Evolutionary conservation across 2,113 vertebrate species (phyloP).

Genomic region (Antennarius striatus): DNA sequence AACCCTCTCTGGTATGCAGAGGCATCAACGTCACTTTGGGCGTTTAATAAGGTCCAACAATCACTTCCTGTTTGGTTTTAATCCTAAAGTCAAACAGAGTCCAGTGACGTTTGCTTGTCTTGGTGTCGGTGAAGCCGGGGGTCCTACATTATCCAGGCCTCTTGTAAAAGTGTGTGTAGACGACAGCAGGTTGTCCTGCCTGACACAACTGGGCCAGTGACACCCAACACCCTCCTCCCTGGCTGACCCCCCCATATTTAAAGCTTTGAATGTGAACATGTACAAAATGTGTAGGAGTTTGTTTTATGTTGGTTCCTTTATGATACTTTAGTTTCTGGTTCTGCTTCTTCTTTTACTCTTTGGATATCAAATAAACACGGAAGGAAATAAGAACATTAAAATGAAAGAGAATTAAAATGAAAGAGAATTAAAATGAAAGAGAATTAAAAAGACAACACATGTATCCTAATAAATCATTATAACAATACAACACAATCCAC

Average conservation of each 20-base stretch:
- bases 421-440: no score
- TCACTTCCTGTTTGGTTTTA: conserved; percentile 34
- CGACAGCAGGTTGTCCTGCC: conserved; percentile 51
- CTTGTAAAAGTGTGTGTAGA: conserved; percentile 61
- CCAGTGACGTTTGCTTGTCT: conserved; percentile 18
- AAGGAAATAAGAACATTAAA: no score
- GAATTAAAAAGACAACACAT: no score
- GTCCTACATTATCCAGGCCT: conserved; percentile 46
- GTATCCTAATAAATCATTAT: no score
- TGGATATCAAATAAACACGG: no score
- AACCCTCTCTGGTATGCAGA: background rate
- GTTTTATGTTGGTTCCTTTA: no score
- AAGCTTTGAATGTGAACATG: no score
- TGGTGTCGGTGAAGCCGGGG: background rate
- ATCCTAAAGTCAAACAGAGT: conserved; percentile 45
- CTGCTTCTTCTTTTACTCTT: no score
- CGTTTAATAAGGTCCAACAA: conserved; percentile 44
- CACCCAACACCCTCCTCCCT: conserved; percentile 68
- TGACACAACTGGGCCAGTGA: conserved; percentile 77
- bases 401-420: no score
- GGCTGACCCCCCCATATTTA: conserved; percentile 21
- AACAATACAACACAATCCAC: no score
- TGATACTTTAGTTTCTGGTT: no score
- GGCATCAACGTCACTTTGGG: conserved; percentile 42
- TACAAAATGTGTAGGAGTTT: no score